Conservation (phyloP, 2,797 vertebrate genomes). For the Cynopterus sphinx region DNA sequence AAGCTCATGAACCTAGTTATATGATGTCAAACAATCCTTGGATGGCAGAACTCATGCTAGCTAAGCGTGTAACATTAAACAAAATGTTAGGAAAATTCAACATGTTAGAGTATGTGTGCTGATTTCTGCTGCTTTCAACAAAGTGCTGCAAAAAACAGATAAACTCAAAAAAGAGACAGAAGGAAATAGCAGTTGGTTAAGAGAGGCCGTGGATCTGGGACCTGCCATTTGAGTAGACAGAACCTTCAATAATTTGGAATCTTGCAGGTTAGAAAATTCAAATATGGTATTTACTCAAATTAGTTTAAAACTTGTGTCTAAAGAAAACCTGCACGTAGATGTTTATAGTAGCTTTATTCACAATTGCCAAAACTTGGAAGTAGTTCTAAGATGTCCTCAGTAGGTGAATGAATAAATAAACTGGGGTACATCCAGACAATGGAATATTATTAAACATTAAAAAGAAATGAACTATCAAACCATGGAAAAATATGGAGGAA, state of each 20-base stretch:
- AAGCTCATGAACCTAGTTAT: neutral
- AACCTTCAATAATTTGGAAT: neutral
- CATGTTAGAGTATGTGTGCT: neutral
- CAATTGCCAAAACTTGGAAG: neutral
- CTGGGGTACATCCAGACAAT: neutral
- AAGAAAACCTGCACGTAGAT: neutral
- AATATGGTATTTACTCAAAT: neutral
- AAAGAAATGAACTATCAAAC: neutral
- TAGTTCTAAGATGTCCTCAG: neutral
- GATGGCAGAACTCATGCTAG: neutral
- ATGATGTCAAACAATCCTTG: neutral
- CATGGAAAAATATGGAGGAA: neutral
- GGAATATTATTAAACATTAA: neutral
- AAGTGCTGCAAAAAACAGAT: neutral
- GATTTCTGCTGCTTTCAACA: neutral
- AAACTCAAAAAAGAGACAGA: neutral
- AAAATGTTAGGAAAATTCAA: neutral
- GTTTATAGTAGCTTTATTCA: neutral
- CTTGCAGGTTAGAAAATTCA: neutral
- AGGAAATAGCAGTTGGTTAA: neutral
- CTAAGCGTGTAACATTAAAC: neutral
- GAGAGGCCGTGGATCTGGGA: neutral
- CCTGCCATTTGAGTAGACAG: neutral
- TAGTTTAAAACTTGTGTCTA: neutral
- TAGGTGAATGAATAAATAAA: neutral